Evolutionary conservation across 2,797 vertebrate species (phyloP).

Genomic region (Discoglossus pictus): DNA sequence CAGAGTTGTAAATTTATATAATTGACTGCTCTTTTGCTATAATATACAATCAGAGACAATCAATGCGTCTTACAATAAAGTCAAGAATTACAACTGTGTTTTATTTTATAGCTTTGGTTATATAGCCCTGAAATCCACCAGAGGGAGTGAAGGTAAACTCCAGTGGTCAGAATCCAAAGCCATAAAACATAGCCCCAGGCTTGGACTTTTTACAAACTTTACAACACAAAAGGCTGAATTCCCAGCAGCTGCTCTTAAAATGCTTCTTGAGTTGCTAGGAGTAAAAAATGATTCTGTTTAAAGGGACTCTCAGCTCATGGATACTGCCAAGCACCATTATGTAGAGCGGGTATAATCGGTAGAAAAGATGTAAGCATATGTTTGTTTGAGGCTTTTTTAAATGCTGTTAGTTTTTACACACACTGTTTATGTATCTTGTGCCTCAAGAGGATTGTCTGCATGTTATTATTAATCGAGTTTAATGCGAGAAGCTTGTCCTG

Average conservation of each 20-base stretch:
- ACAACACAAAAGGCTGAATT: slow-evolving; percentile 34
- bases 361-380: too few relatives aligned
- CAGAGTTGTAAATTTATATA: slow-evolving; percentile 75
- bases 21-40: slow-evolving; percentile 73
- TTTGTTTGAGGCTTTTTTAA: too few relatives aligned
- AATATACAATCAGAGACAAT: slow-evolving; percentile 76
- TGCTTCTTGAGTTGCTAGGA: slow-evolving; percentile 55
- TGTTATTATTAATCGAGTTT: too few relatives aligned
- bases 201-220: slow-evolving; percentile 57
- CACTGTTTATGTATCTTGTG: too few relatives aligned
- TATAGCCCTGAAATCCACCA: slow-evolving; percentile 66
- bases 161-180: slow-evolving; percentile 58
- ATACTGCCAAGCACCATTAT: too few relatives aligned
- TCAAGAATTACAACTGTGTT: slow-evolving; percentile 70
- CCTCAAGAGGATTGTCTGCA: too few relatives aligned
- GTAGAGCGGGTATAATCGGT: too few relatives aligned
- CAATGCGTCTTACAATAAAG: slow-evolving; percentile 74
- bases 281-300: slow-evolving; percentile 47
- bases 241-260: slow-evolving; percentile 51
- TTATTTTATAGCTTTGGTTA: slow-evolving; percentile 66
- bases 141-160: slow-evolving; percentile 69
- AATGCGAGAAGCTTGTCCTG: too few relatives aligned
- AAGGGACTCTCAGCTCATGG: too few relatives aligned
- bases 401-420: too few relatives aligned
- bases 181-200: slow-evolving; percentile 55